phyloP scores from a whole-genome alignment of 2,113 vertebrate genomes.

The Phylloscopus whistleri region DNA sequence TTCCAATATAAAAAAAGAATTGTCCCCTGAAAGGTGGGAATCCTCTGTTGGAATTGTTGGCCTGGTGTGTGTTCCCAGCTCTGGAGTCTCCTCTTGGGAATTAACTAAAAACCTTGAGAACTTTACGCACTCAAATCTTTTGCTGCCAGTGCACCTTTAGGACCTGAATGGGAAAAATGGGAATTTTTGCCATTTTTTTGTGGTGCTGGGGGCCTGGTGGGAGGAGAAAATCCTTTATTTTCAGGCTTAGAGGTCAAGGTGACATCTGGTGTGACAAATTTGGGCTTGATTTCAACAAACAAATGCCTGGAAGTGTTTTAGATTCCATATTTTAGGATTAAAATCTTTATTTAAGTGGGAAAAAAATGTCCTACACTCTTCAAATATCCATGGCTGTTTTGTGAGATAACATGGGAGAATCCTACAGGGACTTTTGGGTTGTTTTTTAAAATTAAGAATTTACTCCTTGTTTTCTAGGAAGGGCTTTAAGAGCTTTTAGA shows the following conservation, averaged over 20 bases:
- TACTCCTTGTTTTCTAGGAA: neutral
- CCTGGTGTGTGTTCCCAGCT: neutral
- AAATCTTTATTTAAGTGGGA: neutral
- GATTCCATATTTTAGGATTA: neutral
- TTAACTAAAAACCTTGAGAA: neutral
- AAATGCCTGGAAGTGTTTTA: no score
- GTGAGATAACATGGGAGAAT: neutral
- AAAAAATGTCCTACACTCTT: neutral
- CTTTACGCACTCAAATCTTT: neutral
- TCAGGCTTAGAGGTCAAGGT: neutral
- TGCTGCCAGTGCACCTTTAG: neutral
- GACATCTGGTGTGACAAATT: neutral
- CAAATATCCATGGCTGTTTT: neutral
- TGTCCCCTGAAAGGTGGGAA: neutral
- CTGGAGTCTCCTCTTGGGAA: neutral
- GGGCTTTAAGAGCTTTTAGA: neutral
- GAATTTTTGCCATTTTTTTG: neutral
- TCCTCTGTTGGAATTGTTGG: neutral
- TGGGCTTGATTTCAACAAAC: neutral
- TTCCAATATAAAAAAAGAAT: neutral
- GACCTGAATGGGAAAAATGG: neutral
- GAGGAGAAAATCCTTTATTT: neutral
- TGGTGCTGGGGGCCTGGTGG: neutral
- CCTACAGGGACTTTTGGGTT: accelerated
- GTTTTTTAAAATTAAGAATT: neutral